phyloP scores from a whole-genome alignment of 2,113 vertebrate species.

The Gymnobelideus leadbeateri region DNA sequence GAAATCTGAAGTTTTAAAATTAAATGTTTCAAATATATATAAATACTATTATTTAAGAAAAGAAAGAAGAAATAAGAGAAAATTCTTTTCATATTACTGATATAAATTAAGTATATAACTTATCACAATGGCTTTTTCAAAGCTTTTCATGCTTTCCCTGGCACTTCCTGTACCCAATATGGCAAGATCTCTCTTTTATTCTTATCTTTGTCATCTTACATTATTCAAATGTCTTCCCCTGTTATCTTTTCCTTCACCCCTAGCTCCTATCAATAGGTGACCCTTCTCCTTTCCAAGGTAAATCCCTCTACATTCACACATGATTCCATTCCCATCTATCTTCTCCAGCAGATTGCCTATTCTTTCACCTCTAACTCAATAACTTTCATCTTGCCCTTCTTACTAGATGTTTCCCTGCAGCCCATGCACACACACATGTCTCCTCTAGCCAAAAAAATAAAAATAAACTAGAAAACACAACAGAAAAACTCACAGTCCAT shows the following conservation, averaged over 20 bases:
- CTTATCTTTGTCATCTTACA: background rate
- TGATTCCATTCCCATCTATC: background rate
- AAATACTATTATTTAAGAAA: too few species aligned
- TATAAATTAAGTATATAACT: background rate
- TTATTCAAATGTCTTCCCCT: background rate
- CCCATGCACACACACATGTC: background rate
- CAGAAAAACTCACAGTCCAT: background rate
- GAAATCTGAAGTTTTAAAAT: too few species aligned
- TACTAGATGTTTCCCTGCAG: background rate
- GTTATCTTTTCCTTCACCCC: background rate
- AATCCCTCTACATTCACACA: background rate
- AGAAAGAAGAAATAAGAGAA: too few species aligned
- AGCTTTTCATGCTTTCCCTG: background rate
- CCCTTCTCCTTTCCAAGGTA: background rate
- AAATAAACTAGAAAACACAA: too few species aligned
- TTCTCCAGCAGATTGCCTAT: background rate
- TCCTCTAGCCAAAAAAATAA: background rate
- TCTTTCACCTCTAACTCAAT: background rate
- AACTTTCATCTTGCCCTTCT: background rate
- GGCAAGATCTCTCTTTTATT: background rate
- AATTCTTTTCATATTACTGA: background rate
- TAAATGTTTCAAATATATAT: too few species aligned
- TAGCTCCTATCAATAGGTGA: background rate
- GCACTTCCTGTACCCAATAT: background rate
- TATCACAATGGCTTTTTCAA: background rate